Evolutionary conservation across 2,888 invertebrate species (phyloP).

Genomic region (Erebia palarica): DNA sequence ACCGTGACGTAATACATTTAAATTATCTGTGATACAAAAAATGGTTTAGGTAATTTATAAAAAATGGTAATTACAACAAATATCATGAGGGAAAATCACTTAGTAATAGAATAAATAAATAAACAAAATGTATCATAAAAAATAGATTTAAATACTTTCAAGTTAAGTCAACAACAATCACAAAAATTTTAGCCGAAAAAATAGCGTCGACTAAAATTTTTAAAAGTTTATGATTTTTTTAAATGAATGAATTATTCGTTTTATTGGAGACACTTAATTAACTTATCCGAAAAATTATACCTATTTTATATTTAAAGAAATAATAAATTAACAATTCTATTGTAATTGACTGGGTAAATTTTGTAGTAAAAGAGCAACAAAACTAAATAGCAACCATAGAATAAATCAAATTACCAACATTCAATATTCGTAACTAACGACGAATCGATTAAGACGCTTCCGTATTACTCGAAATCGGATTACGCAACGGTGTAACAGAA

Average conservation of each 20-base stretch:
- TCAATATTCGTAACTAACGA: conserved; percentile 6
- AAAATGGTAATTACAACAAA: too few relatives aligned
- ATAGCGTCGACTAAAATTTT: too few relatives aligned
- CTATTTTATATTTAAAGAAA: too few relatives aligned
- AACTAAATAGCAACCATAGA: neutral
- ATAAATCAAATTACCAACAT: neutral
- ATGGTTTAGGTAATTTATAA: too few relatives aligned
- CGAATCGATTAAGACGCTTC: conserved; percentile 9
- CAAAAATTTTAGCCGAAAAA: neutral
- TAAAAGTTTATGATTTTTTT: too few relatives aligned
- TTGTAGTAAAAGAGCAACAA: neutral
- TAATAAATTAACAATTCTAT: too few relatives aligned
- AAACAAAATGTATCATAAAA: neutral
- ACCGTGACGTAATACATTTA: conserved; percentile 54
- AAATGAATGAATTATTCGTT: too few relatives aligned
- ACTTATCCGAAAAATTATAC: too few relatives aligned
- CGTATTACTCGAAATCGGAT: conserved; percentile 20
- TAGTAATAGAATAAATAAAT: neutral
- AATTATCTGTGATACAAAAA: conserved; percentile 6
- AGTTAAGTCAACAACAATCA: neutral
- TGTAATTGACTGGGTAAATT: neutral
- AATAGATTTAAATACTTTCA: neutral
- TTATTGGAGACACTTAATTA: too few relatives aligned
- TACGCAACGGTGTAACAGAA: conserved; percentile 45
- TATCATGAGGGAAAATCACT: neutral